Conservation (phyloP, 1,140 invertebrate species). For the Drosophila leontia region DNA sequence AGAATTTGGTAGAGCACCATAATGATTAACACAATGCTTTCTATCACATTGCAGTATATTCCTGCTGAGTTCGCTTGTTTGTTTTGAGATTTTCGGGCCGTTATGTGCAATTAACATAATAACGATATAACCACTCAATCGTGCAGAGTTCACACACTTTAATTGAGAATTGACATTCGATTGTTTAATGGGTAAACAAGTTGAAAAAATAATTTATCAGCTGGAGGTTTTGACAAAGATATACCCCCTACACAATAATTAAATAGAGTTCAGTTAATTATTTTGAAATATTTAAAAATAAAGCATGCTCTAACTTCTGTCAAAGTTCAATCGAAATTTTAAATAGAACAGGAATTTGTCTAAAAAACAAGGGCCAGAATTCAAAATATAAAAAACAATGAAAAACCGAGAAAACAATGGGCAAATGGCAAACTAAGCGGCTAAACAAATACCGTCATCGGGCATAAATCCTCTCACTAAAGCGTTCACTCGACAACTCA, state of each 20-base stretch:
- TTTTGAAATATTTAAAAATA: too few species aligned
- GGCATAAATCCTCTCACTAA: conserved; percentile 74
- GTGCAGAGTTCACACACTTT: conserved; percentile 9
- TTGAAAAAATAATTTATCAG: background rate
- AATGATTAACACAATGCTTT: conserved; percentile 40
- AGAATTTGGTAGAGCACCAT: conserved; percentile 13
- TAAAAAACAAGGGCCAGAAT: conserved; percentile 27
- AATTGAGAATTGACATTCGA: conserved; percentile 38
- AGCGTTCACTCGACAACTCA: conserved; percentile 65
- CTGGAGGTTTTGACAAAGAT: background rate
- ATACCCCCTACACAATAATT: background rate
- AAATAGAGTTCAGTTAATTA: too few species aligned
- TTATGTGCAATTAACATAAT: conserved; percentile 54
- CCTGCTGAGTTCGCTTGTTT: conserved; percentile 13
- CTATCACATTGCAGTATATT: background rate
- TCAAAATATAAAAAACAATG: background rate
- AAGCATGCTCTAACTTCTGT: background rate
- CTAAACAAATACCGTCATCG: conserved; percentile 72
- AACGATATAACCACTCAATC: conserved; percentile 36
- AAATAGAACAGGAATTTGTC: conserved; percentile 3
- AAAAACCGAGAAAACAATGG: conserved; percentile 53
- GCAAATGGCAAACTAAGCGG: conserved; percentile 68
- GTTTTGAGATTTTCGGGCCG: conserved; percentile 19
- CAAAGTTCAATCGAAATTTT: conserved; percentile 41
- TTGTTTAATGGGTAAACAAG: background rate